Percentiles rank a stretch among this genome's conserved stretches.
phyloP scores from a whole-genome alignment of 2,113 vertebrate species.

The Pleuronectes platessa region DNA sequence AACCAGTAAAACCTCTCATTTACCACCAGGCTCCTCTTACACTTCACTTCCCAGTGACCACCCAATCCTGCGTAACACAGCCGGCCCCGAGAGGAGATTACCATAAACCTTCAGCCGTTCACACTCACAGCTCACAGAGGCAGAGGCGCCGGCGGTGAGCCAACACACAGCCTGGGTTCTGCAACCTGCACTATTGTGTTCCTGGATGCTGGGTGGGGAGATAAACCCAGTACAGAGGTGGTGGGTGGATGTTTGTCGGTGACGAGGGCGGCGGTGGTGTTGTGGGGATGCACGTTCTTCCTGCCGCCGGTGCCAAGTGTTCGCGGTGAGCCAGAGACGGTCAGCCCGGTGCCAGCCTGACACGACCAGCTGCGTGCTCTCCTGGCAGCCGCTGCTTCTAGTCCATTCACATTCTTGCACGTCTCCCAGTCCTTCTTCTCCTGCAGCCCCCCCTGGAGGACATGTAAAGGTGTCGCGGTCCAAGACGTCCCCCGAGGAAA shows the following conservation, averaged over 20 bases:
- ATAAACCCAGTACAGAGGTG: constrained; percentile 62
- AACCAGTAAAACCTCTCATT: constrained; percentile 47
- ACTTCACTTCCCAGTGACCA: constrained; percentile 33
- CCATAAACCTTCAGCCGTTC: constrained; percentile 45
- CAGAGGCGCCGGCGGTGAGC: constrained; percentile 14
- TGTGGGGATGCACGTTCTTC: constrained; percentile 43
- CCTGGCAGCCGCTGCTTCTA: constrained; percentile 66
- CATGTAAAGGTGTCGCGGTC: constrained; percentile 61
- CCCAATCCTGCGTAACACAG: constrained; percentile 43
- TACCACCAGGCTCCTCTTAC: constrained; percentile 23
- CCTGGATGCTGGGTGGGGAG: constrained; percentile 59
- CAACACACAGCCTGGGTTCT: constrained; percentile 28
- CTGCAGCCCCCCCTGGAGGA: constrained; percentile 31
- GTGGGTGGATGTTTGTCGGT: constrained; percentile 12
- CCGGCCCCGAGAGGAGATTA: constrained; percentile 57
- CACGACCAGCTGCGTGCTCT: constrained; percentile 70
- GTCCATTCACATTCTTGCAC: constrained; percentile 62
- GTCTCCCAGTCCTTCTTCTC: constrained; percentile 41
- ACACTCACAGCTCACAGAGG: constrained; percentile 33
- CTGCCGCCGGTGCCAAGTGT: constrained; percentile 68
- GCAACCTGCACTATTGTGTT: constrained; percentile 50
- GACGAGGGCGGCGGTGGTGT: constrained; percentile 26
- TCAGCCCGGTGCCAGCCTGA: constrained; percentile 59
- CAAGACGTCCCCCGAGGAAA: constrained; percentile 50
- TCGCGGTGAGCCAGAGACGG: constrained; percentile 47